phyloP scores from a whole-genome alignment of 2,797 vertebrate species.

The Hyperoplus lanceolatus region DNA sequence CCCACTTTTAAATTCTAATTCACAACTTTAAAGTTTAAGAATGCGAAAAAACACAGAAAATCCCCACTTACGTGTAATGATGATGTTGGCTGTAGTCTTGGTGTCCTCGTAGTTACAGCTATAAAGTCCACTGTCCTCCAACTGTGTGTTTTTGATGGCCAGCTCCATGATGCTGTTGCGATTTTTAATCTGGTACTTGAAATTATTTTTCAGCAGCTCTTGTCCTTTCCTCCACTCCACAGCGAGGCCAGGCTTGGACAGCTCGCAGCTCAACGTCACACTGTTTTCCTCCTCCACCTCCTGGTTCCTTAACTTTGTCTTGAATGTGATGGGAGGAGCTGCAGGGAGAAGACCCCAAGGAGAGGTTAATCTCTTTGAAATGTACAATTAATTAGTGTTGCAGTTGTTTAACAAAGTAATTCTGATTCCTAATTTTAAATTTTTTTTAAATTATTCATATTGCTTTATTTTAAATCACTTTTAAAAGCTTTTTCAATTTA shows the following conservation, averaged over 20 bases:
- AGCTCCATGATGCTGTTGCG: conserved; percentile 86
- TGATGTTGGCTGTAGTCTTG: conserved; percentile 88
- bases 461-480: neutral
- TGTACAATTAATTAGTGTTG: neutral
- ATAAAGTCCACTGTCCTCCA: conserved; percentile 91
- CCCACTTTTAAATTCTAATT: neutral
- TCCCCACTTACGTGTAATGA: conserved; percentile 87
- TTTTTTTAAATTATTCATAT: neutral
- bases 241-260: conserved; percentile 84
- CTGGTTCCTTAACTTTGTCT: conserved; percentile 84
- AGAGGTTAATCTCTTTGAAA: conserved; percentile 1
- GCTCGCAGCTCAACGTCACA: conserved; percentile 86
- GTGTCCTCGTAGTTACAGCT: conserved; percentile 88
- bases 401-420: neutral
- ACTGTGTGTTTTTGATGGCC: conserved; percentile 85
- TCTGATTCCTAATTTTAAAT: neutral
- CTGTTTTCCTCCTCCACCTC: conserved; percentile 87
- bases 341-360: conserved; percentile 1
- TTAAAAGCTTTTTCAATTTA: neutral
- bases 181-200: conserved; percentile 90
- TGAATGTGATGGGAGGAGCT: conserved; percentile 87
- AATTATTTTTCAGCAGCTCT: conserved; percentile 80
- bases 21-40: neutral
- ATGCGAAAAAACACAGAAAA: neutral
- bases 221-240: conserved; percentile 93